Percentiles rank a stretch among this genome's conserved stretches.
Evolutionary conservation across 23 tunicate genomes (phyloP).

Genomic region (Pegea sp.): DNA sequence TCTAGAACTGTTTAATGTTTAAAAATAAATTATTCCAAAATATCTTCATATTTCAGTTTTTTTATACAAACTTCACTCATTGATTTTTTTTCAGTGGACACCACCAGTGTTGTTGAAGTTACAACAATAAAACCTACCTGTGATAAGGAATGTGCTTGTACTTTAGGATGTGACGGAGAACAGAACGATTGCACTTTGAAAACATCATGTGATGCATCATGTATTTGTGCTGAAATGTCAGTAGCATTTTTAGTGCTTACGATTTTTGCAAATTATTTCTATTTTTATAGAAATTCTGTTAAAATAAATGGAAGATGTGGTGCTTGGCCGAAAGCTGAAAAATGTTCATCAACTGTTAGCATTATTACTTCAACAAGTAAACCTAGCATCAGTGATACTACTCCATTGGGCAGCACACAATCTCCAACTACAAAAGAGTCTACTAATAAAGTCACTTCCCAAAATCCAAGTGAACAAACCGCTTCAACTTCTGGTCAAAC

Average conservation of each 20-base stretch:
- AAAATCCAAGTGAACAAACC: not conserved
- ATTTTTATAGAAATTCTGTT: constrained; percentile 10
- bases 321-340: not conserved
- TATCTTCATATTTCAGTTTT: no score
- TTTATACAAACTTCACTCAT: no score
- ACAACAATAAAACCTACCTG: constrained; percentile 13
- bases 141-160: constrained; percentile 27
- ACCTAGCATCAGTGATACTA: not conserved
- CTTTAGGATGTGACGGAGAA: constrained; percentile 45
- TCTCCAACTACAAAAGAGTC: not conserved
- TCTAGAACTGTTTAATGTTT: no score
- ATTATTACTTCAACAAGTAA: constrained; percentile 12
- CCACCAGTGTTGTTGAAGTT: constrained; percentile 7
- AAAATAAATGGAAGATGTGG: constrained; percentile 67
- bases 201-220: constrained; percentile 27
- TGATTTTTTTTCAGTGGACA: not conserved
- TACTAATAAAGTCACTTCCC: not conserved
- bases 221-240: constrained; percentile 35
- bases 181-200: constrained; percentile 22
- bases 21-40: no score
- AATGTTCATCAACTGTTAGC: constrained; percentile 8
- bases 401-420: not conserved
- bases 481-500: constrained; percentile 4
- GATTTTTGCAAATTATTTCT: no score
- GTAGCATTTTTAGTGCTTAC: not conserved